Evolutionary conservation across 35 echinoderm and acorn worm species (phyloP), one percentile per base, ranked within the genome.

Genomic region (Acanthaster planci): DNA sequence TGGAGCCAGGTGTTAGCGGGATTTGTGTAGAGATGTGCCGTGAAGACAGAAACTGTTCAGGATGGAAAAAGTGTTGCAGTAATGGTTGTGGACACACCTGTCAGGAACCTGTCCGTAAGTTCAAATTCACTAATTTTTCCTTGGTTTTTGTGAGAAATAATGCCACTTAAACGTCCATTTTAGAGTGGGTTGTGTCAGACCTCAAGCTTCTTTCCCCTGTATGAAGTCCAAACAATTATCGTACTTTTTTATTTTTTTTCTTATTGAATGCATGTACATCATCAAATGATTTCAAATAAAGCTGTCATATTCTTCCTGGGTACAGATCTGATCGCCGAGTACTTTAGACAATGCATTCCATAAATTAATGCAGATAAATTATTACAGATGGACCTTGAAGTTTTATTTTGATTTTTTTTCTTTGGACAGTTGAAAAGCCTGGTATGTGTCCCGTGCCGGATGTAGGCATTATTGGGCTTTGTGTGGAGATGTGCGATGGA

Each of bases 61-160:
- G 40, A 22, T 59, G 34, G 18, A 38, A 80, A 36, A 92, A 87
- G 47, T 92, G 90, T 40, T 92, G 90, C 77, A 87, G 84, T 36
- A 92, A 92, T 83, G 90, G 90, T 1, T 92, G 90, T 56, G 90
- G 90, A 38, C 52, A 87, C 30, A 38, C 51, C 9, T 92, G 90
- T 44, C 34, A 80, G 12, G 21, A 42, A 39, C 30, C 77, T 6
- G 32, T 59, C 18, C 77, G n/a, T n/a, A n/a, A n/a, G n/a, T n/a
- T n/a, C n/a, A n/a, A n/a, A n/a, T n/a, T n/a, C n/a, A n/a, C n/a
- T n/a, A n/a, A n/a, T n/a, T n/a, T n/a, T n/a, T n/a, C n/a, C n/a
- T n/a, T n/a, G n/a, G n/a, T n/a, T n/a, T n/a, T n/a, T n/a, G n/a
- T n/a, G n/a, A n/a, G n/a, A n/a, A n/a, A n/a, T n/a, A n/a, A n/a